Conservation (phyloP, 2,888 invertebrate species). For the Eupelmus urozonus region DNA sequence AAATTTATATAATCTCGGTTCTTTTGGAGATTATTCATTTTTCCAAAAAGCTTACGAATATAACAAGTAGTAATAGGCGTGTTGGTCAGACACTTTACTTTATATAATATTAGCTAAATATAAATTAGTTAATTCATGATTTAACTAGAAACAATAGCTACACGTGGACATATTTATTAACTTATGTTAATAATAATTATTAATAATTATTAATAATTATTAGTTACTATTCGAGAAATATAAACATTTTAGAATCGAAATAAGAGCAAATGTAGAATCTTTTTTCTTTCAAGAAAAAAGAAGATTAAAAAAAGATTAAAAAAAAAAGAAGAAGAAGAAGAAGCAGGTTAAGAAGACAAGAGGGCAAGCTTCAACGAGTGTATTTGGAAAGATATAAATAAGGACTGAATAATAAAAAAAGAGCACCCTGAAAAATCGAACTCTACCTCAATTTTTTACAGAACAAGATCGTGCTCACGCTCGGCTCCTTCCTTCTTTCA, state of each 20-base stretch:
- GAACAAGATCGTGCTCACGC: not conserved
- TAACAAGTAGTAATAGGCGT: not conserved
- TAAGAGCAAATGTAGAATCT: not conserved
- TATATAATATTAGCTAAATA: no score
- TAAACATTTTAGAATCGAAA: no score
- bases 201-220: no score
- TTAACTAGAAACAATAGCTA: no score
- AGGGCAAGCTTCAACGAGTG: not conserved
- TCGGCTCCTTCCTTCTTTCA: slow-evolving; percentile 5
- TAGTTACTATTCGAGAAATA: no score
- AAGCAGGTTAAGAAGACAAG: not conserved
- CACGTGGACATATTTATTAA: no score
- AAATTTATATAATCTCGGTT: no score
- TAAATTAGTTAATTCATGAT: no score
- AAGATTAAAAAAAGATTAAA: slow-evolving; percentile 8
- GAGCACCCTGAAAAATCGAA: slow-evolving; percentile 25
- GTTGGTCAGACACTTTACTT: not conserved
- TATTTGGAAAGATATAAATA: slow-evolving; percentile 31
- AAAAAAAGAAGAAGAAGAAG: not conserved
- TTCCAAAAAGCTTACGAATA: no score
- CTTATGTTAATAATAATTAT: no score
- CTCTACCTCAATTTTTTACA: slow-evolving; percentile 29
- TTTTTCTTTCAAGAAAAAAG: no score
- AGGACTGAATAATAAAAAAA: not conserved
- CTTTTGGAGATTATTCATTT: no score